phyloP scores from a whole-genome alignment of 1,140 invertebrate species.

The Drosophila pruinosa region DNA sequence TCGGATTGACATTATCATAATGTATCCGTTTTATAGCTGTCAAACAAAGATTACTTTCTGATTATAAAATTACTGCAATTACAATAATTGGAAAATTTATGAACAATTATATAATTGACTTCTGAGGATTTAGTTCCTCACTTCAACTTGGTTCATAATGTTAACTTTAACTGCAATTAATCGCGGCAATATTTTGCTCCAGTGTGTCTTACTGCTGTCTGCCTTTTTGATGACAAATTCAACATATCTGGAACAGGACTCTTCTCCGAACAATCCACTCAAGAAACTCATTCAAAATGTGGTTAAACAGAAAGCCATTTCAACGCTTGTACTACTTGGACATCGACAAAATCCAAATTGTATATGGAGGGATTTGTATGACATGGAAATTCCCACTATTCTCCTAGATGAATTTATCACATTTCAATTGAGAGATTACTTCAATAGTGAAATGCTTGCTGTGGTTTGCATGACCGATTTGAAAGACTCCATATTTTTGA shows the following conservation, averaged over 20 bases:
- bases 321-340: slow-evolving; percentile 4
- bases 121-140: not conserved
- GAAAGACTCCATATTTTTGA: not conserved
- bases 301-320: not conserved
- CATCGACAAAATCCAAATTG: not conserved
- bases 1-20: not conserved
- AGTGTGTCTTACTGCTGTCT: not conserved
- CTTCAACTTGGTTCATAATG: not conserved
- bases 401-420: not conserved
- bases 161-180: not conserved
- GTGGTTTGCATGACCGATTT: slow-evolving; percentile 28
- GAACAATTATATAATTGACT: not conserved
- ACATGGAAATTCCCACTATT: not conserved
- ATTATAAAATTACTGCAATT: not conserved
- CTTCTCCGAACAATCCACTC: not conserved
- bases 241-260: not conserved
- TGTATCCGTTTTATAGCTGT: too few relatives aligned
- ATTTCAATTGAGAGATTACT: not conserved
- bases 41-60: too few relatives aligned
- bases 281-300: not conserved
- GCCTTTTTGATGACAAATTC: not conserved
- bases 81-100: slow-evolving; percentile 1
- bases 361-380: not conserved
- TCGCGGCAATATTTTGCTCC: not conserved
- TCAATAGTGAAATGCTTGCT: slow-evolving; percentile 6